A percentile compares a stretch with the other conserved stretches of the same genome.
Conservation (phyloP, 2,888 invertebrate genomes). For the Acanthosepion lycidas region DNA sequence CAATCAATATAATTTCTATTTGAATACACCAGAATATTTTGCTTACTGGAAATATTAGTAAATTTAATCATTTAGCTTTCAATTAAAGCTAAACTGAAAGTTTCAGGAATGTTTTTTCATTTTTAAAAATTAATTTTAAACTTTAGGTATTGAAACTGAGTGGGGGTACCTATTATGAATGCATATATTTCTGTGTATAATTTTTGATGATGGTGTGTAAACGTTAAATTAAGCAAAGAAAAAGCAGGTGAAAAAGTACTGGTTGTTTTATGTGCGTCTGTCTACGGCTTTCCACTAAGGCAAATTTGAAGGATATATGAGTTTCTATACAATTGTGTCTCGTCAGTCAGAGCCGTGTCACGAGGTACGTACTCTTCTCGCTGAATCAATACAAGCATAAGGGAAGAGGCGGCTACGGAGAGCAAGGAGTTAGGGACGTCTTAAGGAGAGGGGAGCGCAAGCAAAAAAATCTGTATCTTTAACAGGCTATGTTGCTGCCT, state of each 20-base stretch:
- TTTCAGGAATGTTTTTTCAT: too few species aligned
- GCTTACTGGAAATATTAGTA: too few species aligned
- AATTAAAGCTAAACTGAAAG: too few species aligned
- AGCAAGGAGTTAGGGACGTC: background rate
- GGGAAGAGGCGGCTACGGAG: background rate
- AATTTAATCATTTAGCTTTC: too few species aligned
- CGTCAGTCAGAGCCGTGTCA: background rate
- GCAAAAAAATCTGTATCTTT: background rate
- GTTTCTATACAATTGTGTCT: constrained; percentile 24
- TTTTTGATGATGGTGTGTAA: background rate
- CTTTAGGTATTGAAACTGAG: too few species aligned
- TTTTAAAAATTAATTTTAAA: too few species aligned
- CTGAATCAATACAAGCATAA: background rate
- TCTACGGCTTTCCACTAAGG: background rate
- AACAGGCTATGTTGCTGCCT: background rate
- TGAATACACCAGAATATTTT: too few species aligned
- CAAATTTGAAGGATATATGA: background rate
- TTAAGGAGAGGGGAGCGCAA: background rate
- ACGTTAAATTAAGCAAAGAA: background rate
- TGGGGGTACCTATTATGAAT: too few species aligned
- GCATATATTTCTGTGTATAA: too few species aligned
- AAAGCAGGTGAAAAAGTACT: background rate
- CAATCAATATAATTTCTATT: too few species aligned
- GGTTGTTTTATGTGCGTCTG: background rate
- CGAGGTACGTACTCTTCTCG: background rate